phyloP scores from a whole-genome alignment of 2,113 vertebrate species.

The Bos indicus region DNA sequence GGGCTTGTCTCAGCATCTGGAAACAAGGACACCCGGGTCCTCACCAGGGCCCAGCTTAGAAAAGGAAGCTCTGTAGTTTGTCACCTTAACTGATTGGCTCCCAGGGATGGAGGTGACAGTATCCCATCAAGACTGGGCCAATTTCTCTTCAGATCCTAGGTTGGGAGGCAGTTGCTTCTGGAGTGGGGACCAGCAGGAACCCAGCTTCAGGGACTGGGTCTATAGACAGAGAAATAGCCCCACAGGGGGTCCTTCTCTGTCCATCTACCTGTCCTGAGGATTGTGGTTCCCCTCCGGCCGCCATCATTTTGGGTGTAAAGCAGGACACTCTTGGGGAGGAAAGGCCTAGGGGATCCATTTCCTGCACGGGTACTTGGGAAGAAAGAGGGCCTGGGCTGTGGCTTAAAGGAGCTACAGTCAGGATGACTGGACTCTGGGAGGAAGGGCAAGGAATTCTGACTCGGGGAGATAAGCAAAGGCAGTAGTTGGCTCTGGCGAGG shows the following conservation, averaged over 20 bases:
- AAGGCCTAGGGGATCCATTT: neutral
- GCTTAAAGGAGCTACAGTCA: neutral
- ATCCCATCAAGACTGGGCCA: neutral
- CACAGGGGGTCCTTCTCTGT: too few relatives aligned
- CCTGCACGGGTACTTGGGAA: neutral
- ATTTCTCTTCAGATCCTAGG: neutral
- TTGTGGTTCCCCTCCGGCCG: neutral
- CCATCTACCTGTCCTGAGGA: neutral
- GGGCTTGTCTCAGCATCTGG: neutral
- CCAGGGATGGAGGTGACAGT: neutral
- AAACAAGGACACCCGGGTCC: neutral
- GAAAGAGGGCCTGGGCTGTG: neutral
- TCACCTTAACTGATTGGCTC: neutral
- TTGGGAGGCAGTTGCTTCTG: neutral
- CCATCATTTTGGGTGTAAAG: neutral
- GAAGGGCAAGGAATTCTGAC: neutral
- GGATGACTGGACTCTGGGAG: neutral
- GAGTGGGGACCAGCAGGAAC: neutral
- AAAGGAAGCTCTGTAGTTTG: neutral
- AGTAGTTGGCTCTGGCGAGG: neutral
- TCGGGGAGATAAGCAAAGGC: neutral
- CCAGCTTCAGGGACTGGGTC: neutral
- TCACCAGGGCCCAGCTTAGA: neutral
- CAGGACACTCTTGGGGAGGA: neutral
- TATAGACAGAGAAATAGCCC: neutral